Evolutionary conservation across 1,140 invertebrate species (phyloP).

Genomic region (Lordiphosa clarofinis): DNA sequence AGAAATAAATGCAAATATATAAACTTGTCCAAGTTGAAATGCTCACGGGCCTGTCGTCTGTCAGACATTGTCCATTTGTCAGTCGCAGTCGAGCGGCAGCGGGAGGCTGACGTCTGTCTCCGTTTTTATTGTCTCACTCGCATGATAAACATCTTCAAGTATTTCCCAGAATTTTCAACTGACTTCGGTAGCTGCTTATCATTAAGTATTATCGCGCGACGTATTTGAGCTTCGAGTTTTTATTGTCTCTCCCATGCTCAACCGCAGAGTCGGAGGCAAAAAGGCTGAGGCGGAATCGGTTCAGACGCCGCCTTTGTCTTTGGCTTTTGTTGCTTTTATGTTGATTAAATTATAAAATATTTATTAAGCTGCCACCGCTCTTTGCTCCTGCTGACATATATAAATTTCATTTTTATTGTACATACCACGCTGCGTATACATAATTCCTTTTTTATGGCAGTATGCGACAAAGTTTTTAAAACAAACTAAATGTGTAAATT

Average conservation of each 20-base stretch:
- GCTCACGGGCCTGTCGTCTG: conserved; percentile 60
- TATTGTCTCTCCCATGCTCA: conserved; percentile 43
- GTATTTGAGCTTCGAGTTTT: conserved; percentile 49
- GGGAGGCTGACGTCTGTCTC: conserved; percentile 51
- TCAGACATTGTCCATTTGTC: conserved; percentile 74
- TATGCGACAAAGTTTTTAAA: conserved; percentile 23
- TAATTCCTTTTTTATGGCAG: conserved; percentile 21
- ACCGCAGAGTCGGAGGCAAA: conserved; percentile 27
- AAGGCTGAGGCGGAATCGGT: conserved; percentile 1
- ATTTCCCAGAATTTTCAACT: conserved; percentile 6
- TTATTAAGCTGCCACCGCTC: conserved; percentile 35
- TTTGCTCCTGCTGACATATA: conserved; percentile 15
- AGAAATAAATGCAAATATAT: conserved; percentile 79
- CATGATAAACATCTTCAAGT: conserved; percentile 70
- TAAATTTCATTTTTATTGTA: conserved; percentile 61
- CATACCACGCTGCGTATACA: conserved; percentile 49
- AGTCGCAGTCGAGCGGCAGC: conserved; percentile 44
- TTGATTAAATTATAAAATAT: conserved; percentile 79
- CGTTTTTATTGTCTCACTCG: conserved; percentile 74
- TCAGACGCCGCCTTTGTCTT: conserved; percentile 31
- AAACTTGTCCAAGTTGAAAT: conserved; percentile 69
- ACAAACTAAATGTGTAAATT: conserved; percentile 1
- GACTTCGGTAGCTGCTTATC: conserved; percentile 49
- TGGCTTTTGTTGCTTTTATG: conserved; percentile 71
- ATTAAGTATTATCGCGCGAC: conserved; percentile 72